Percentiles rank a stretch among this genome's conserved stretches.
Conservation (phyloP, 1,140 invertebrate genomes). For the Diachasma alloeum region DNA sequence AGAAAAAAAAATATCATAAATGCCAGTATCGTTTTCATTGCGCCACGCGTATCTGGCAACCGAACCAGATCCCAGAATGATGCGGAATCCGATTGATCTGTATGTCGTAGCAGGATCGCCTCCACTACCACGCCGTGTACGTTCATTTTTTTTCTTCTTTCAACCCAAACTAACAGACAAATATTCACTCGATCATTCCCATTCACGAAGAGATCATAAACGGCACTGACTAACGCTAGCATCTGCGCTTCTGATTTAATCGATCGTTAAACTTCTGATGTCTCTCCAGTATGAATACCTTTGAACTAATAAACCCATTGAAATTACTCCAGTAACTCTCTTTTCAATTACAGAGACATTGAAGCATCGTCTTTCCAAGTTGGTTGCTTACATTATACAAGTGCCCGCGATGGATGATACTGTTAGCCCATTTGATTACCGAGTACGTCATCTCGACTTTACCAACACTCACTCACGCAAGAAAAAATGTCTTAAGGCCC, state of each 20-base stretch:
- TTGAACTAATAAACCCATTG: neutral
- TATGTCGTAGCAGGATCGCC: slow-evolving; percentile 10
- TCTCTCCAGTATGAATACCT: neutral
- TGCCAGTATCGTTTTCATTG: slow-evolving; percentile 28
- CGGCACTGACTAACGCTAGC: neutral
- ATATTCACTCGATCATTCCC: neutral
- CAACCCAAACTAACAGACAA: neutral
- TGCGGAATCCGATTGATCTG: slow-evolving; percentile 19
- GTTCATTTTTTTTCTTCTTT: neutral
- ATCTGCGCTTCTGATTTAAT: neutral
- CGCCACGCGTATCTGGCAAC: slow-evolving; percentile 25
- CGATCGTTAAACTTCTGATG: neutral
- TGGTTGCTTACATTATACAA: slow-evolving; percentile 16
- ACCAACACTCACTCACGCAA: neutral
- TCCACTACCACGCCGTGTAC: neutral
- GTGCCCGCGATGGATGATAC: slow-evolving; percentile 30
- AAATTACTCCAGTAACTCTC: neutral
- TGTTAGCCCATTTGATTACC: slow-evolving; percentile 32
- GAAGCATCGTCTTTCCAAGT: slow-evolving; percentile 16
- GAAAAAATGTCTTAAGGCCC: too few species aligned
- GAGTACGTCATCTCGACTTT: slow-evolving; percentile 31
- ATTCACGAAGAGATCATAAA: neutral
- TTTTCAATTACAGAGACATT: slow-evolving; percentile 32
- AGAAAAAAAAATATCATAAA: slow-evolving; percentile 19
- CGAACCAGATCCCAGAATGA: slow-evolving; percentile 12